Percentiles rank a stretch among this genome's conserved stretches.
Evolutionary conservation across 2,113 vertebrate species (phyloP).

Genomic region (Myanophis thanlyinensis): DNA sequence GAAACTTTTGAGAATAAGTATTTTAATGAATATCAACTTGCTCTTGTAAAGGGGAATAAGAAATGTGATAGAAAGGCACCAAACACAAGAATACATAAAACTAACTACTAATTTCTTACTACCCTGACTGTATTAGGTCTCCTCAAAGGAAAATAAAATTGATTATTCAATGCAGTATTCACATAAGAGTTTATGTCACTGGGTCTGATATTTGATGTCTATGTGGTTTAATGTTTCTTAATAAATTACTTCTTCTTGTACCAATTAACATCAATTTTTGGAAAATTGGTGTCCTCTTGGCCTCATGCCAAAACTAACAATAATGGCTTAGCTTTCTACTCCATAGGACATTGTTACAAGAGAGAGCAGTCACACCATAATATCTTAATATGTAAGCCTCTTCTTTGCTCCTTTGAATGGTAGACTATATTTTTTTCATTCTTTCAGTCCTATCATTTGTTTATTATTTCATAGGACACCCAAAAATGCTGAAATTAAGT

Average conservation of each 20-base stretch:
- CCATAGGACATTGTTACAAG: constrained; percentile 72
- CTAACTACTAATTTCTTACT: constrained; percentile 44
- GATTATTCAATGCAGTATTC: constrained; percentile 65
- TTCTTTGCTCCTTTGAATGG: constrained; percentile 72
- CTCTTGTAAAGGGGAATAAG: not conserved
- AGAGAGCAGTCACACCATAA: constrained; percentile 65
- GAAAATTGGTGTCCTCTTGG: constrained; percentile 71
- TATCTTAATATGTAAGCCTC: constrained; percentile 76
- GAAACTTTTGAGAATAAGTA: constrained; percentile 39
- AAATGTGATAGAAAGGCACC: constrained; percentile 67
- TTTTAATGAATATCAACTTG: constrained; percentile 45
- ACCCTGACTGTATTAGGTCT: constrained; percentile 38
- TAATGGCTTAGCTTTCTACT: constrained; percentile 70
- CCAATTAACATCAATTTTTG: constrained; percentile 74
- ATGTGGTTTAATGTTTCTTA: constrained; percentile 74
- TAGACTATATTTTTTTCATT: constrained; percentile 69
- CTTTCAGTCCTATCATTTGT: constrained; percentile 69
- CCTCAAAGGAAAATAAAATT: constrained; percentile 47
- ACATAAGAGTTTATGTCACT: constrained; percentile 42
- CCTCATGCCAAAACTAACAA: constrained; percentile 71
- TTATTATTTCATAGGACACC: constrained; percentile 74
- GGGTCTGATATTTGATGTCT: constrained; percentile 54
- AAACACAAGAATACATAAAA: constrained; percentile 39
- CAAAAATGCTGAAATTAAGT: constrained; percentile 72
- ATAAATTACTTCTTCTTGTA: constrained; percentile 77